These are phyloP conservation scores for Tetranychus truncatus DNA, from an alignment of 2,888 invertebrate genomes.

Conservation along the genomic window DNA sequence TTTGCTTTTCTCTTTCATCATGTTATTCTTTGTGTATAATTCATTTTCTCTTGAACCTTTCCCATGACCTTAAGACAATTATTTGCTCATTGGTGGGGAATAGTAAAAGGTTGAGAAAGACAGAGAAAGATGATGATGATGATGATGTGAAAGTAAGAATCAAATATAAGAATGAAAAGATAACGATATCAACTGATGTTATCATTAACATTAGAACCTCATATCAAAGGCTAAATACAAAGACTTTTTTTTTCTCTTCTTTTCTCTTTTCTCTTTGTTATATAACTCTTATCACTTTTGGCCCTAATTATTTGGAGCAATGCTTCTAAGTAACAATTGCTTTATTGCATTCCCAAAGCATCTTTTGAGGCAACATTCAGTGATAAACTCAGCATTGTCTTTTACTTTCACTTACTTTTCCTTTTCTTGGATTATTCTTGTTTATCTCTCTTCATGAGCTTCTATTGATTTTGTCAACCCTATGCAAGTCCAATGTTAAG, in stretches of 20 bases:
- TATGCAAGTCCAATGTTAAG: neutral
- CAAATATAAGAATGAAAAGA: neutral
- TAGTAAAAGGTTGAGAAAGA: conserved; percentile 5
- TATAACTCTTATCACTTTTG: neutral
- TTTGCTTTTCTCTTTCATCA: neutral
- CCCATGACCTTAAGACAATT: neutral
- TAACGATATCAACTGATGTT: neutral
- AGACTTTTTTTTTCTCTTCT: neutral
- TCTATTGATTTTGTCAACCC: neutral
- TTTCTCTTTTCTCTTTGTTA: neutral
- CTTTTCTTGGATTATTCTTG: neutral
- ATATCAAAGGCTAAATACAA: neutral
- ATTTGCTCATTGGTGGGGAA: neutral
- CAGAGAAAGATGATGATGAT: neutral
- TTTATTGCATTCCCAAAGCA: too few species aligned
- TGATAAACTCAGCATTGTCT: too few species aligned
- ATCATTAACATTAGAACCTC: conserved; percentile 3
- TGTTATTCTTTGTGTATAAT: neutral
- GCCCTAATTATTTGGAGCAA: neutral
- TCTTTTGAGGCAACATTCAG: too few species aligned
- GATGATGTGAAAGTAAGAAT: too few species aligned
- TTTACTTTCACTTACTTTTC: neutral
- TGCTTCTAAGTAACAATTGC: neutral
- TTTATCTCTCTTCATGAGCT: neutral
- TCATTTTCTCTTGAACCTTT: neutral